Conservation (phyloP, 2,113 vertebrate genomes). For the Proteles cristata region DNA sequence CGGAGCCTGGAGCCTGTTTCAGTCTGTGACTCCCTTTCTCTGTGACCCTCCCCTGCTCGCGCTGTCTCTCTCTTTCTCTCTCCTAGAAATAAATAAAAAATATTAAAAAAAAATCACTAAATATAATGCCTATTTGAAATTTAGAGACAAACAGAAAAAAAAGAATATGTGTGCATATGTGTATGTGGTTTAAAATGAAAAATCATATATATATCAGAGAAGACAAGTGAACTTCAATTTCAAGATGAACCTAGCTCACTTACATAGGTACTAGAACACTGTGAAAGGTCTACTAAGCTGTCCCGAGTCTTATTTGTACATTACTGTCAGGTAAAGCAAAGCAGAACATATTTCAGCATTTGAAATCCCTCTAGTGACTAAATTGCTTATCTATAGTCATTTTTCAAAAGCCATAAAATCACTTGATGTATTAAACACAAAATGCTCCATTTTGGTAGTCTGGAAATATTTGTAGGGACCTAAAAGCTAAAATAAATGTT, state of each 20-base stretch:
- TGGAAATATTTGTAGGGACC: constrained; percentile 39
- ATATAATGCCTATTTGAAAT: background rate
- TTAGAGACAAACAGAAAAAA: constrained; percentile 21
- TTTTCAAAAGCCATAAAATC: constrained; percentile 66
- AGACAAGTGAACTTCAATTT: constrained; percentile 34
- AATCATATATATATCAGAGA: constrained; percentile 24
- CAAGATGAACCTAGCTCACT: constrained; percentile 15
- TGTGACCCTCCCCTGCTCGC: no score
- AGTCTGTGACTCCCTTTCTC: no score
- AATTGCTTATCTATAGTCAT: constrained; percentile 55
- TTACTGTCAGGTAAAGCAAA: constrained; percentile 49
- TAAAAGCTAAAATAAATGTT: constrained; percentile 34
- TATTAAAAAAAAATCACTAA: background rate
- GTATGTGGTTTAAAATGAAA: constrained; percentile 31
- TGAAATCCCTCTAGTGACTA: constrained; percentile 59
- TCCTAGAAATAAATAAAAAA: no score
- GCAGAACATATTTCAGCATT: constrained; percentile 46
- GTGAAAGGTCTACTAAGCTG: background rate
- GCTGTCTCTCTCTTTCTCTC: no score
- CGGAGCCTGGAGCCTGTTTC: no score
- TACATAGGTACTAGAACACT: background rate
- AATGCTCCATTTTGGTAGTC: constrained; percentile 38
- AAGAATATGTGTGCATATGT: background rate
- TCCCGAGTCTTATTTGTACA: constrained; percentile 41
- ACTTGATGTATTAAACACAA: constrained; percentile 54